Base-by-base conservation (phyloP, 2,113 vertebrate genomes). In the Panurus biarmicus region DNA sequence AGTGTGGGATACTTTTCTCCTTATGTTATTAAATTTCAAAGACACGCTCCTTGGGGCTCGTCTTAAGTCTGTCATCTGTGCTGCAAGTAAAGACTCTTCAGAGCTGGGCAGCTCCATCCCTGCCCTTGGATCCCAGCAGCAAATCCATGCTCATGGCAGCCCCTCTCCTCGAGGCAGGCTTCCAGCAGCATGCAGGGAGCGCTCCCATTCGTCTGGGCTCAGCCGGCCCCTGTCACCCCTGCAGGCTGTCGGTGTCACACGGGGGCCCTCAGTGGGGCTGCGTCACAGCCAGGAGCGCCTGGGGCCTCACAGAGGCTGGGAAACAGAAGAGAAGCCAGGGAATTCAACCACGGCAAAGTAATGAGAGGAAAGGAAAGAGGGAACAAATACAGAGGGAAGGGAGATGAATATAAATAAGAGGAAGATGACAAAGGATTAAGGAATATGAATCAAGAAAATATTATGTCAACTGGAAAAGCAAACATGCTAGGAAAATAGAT, bases 11-110 rank as follows among this genome's bases (percentile, higher is more conserved):
- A 85, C 82, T 95, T 91, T 94, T 94, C 86, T 91, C 83, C 93
- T 94, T 72, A 86, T 33, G 72, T 97, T 97, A 96, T 97, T 96
- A 93, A 77, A 94, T 92, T 93, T 94, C 94, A 93, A 93, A 94
- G 89, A 79, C 92, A 90, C 40, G 28, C 72, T 96, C 95, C 87
- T 80, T 65, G 58, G 72, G 58, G 87, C 58, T 96, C 83, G 60
- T 82, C 95, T 97, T 90, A 94, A 96, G 89, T 92, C 96, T 96
- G 77, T 82, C 96, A 45, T 92, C 76, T 75, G 54, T 44, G 75
- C 90, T 83, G 51, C 84, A 87, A 84, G 71, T 50, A 87, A 92
- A 95, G 82, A 48, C 84, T 91, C 71, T 97, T 84, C 96, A 67
- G 72, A 62, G 75, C 94, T 92, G 65, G 87, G 75, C 64, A 92